Percentiles rank a stretch among this genome's conserved stretches.
Conservation (phyloP, 2,113 vertebrate species). For the Spheniscus mendiculus region DNA sequence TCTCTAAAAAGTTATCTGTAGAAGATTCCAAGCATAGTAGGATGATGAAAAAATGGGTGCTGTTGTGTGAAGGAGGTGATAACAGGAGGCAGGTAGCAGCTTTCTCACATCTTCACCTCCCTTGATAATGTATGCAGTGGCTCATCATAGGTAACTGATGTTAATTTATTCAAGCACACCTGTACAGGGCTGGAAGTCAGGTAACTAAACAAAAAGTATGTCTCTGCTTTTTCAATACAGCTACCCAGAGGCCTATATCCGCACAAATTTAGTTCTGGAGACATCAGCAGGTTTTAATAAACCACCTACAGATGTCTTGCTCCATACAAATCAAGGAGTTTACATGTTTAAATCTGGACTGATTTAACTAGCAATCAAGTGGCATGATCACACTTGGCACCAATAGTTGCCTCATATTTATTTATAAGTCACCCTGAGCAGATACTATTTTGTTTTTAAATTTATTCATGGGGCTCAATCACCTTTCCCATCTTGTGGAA, state of each 20-base stretch:
- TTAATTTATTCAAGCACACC: slow-evolving; percentile 90
- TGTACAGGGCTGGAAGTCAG: slow-evolving; percentile 80
- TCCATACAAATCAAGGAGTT: slow-evolving; percentile 74
- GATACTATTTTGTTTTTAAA: slow-evolving; percentile 71
- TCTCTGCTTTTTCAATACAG: slow-evolving; percentile 63
- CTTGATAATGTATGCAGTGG: slow-evolving; percentile 90
- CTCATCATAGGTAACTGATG: slow-evolving; percentile 83
- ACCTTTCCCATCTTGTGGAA: slow-evolving; percentile 35
- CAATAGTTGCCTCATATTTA: slow-evolving; percentile 71
- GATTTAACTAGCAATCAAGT: slow-evolving; percentile 75
- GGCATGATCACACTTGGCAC: slow-evolving; percentile 70
- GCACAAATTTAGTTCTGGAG: slow-evolving; percentile 71
- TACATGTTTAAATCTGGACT: slow-evolving; percentile 74
- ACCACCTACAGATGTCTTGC: slow-evolving; percentile 74
- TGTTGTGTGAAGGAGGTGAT: slow-evolving; percentile 77
- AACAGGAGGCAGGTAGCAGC: slow-evolving; percentile 78
- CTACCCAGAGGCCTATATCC: slow-evolving; percentile 67
- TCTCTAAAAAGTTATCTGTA: slow-evolving; percentile 51
- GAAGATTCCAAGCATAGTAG: slow-evolving; percentile 48
- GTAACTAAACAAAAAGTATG: slow-evolving; percentile 75
- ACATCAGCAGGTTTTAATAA: slow-evolving; percentile 80
- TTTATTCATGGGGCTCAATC: slow-evolving; percentile 49
- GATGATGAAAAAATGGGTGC: slow-evolving; percentile 61
- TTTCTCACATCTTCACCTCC: slow-evolving; percentile 80
- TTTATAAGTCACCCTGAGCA: slow-evolving; percentile 72